phyloP scores from a whole-genome alignment of 1,140 invertebrate genomes.

The Alviniconcha marisindica region DNA sequence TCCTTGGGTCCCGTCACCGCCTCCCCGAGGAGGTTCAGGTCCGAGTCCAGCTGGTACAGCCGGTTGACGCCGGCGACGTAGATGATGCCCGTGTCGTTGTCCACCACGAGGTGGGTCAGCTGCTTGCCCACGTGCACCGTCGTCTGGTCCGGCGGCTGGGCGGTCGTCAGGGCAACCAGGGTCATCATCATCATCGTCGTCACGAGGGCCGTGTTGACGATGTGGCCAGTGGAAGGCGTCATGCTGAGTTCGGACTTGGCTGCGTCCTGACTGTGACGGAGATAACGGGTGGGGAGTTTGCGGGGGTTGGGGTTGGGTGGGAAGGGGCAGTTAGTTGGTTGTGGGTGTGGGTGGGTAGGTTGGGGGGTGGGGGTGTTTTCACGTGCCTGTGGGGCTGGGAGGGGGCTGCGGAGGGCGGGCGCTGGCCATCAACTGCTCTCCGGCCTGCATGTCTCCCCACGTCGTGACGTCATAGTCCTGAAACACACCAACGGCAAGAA shows the following conservation, averaged over 20 bases:
- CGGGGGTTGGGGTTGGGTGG: neutral
- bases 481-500: no score
- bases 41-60: conserved; percentile 92
- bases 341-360: no score
- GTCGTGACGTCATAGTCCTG: no score
- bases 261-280: neutral
- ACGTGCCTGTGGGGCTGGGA: no score
- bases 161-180: neutral
- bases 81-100: conserved; percentile 87
- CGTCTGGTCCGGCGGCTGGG: conserved; percentile 22
- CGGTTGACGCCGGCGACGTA: conserved; percentile 96
- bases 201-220: neutral
- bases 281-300: no score
- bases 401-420: no score
- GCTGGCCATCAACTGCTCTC: no score
- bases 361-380: no score
- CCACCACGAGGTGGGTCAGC: conserved; percentile 89
- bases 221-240: neutral
- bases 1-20: conserved; percentile 82
- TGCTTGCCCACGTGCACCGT: conserved; percentile 43
- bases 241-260: neutral
- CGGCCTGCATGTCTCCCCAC: no score
- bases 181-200: neutral
- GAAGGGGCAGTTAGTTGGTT: neutral
- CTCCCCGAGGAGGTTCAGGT: conserved; percentile 84